phyloP scores from a whole-genome alignment of 1,140 invertebrate species.

The Planococcus citri region DNA sequence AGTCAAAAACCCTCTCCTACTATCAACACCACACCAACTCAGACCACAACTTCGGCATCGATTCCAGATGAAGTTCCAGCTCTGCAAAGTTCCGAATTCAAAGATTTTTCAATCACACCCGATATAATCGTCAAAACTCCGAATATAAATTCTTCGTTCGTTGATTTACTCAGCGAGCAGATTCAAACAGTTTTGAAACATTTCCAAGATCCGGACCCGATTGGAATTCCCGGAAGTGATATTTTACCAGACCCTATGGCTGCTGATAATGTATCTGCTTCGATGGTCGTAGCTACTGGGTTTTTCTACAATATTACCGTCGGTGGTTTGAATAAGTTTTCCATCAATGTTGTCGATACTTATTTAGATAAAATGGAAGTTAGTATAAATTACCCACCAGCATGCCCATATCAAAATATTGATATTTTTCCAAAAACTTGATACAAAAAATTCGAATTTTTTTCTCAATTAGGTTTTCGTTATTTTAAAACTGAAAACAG shows the following conservation, averaged over 20 bases:
- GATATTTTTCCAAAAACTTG: too few species aligned
- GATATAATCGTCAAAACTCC: neutral
- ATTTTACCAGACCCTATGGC: slow-evolving; percentile 58
- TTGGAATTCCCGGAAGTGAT: slow-evolving; percentile 58
- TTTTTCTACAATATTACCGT: slow-evolving; percentile 57
- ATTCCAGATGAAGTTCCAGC: too few species aligned
- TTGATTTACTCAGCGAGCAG: slow-evolving; percentile 34
- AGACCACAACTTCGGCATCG: too few species aligned
- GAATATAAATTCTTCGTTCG: neutral
- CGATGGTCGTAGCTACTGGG: slow-evolving; percentile 53
- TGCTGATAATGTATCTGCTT: slow-evolving; percentile 62
- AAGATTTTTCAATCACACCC: neutral
- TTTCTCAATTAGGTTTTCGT: slow-evolving; percentile 28
- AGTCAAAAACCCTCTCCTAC: too few species aligned
- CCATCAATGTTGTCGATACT: slow-evolving; percentile 29
- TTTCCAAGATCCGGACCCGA: slow-evolving; percentile 62
- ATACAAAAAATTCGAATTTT: neutral
- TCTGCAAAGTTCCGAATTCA: too few species aligned
- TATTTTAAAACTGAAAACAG: slow-evolving; percentile 27
- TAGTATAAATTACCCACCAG: slow-evolving; percentile 16
- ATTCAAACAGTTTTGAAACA: slow-evolving; percentile 57
- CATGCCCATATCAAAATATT: neutral
- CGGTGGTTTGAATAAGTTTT: slow-evolving; percentile 48
- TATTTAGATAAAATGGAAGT: slow-evolving; percentile 30
- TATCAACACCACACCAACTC: too few species aligned